Base-by-base conservation (phyloP, 2,888 invertebrate species). In the Caenorhabditis parvicauda region DNA sequence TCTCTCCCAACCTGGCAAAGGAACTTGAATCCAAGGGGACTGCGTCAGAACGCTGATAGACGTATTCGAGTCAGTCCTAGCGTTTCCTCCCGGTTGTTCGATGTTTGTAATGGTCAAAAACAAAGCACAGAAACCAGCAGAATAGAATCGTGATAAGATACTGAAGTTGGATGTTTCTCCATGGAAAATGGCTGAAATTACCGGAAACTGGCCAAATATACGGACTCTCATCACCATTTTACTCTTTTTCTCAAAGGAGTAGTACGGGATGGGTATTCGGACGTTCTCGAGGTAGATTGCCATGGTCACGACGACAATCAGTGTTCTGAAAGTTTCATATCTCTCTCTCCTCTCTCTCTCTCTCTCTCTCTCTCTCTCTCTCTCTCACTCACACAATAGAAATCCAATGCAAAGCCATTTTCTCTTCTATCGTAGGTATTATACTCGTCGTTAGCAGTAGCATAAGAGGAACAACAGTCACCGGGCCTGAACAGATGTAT, bases 381-480 rank as follows among this genome's bases (percentile, higher is more conserved):
- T 21, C 42, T 27, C 35, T 41, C 3, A 59, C 70, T 59, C 44
- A 77, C 74, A 79, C 61, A 3, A 78, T 41, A 12, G 75, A 72
- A 7, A 78, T 71, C 75, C 76, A 78, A 48, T 78, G 78, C 17
- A 71, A 48, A 2, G 58, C 47, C 2, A 71, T 55, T 38, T 78
- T 75, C 37, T 74, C 70, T 24, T 74, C 61, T 39, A 72, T 64
- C 1, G 78, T 70, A 19, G 74, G 77, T n/a, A 72, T 69, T 12
- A 71, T 70, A 14, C 66, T 63, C 9, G 65, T 46, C 24, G 68
- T 66, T n/a, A 79, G 66, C 1, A 80, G 64, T 17, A 75, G 54
- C 64, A 79, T 68, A 3, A 78, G 52, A 7, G 79, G 79, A 12
- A 72, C 68, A 14, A 80, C 74, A 9, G 79, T 80, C 32, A 80